phyloP scores from a whole-genome alignment of 1,140 invertebrate species.

The Drosophila ercepeae region DNA sequence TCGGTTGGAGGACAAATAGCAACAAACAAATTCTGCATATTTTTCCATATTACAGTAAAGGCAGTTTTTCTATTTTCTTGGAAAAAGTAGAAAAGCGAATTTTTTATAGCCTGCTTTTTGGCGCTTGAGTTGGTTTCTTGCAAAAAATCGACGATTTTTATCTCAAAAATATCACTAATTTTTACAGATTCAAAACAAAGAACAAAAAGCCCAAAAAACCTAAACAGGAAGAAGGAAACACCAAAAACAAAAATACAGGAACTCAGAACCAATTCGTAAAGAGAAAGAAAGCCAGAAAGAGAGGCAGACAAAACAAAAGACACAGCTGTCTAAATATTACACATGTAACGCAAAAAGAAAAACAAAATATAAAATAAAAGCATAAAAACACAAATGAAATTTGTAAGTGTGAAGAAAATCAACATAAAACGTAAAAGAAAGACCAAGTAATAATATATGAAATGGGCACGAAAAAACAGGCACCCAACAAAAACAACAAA shows the following conservation, averaged over 20 bases:
- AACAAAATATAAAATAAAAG: neutral
- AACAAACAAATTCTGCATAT: constrained; percentile 10
- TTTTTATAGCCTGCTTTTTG: constrained; percentile 2
- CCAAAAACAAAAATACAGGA: constrained; percentile 16
- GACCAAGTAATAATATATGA: constrained; percentile 40
- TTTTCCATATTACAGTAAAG: constrained; percentile 42
- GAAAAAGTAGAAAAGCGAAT: neutral
- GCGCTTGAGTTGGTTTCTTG: neutral
- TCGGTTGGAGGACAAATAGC: constrained; percentile 20
- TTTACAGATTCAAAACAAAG: neutral
- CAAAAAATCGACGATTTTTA: too few relatives aligned
- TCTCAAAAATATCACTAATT: neutral
- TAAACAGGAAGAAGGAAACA: neutral
- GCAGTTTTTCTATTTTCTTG: neutral
- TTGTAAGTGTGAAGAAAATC: constrained; percentile 67
- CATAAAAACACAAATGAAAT: constrained; percentile 16
- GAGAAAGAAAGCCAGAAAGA: constrained; percentile 3
- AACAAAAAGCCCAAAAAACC: neutral
- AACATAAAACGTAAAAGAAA: constrained; percentile 57
- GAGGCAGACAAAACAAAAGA: constrained; percentile 21
- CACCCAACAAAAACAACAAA: constrained; percentile 33
- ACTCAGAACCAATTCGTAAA: neutral
- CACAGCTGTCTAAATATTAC: constrained; percentile 74
- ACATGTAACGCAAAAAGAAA: constrained; percentile 48
- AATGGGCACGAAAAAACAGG: constrained; percentile 40